A percentile compares a stretch with the other conserved stretches of the same genome.
These are phyloP conservation scores for Anarsia innoxiella DNA, from an alignment of 2,888 invertebrate genomes.

Conservation along the genomic window DNA sequence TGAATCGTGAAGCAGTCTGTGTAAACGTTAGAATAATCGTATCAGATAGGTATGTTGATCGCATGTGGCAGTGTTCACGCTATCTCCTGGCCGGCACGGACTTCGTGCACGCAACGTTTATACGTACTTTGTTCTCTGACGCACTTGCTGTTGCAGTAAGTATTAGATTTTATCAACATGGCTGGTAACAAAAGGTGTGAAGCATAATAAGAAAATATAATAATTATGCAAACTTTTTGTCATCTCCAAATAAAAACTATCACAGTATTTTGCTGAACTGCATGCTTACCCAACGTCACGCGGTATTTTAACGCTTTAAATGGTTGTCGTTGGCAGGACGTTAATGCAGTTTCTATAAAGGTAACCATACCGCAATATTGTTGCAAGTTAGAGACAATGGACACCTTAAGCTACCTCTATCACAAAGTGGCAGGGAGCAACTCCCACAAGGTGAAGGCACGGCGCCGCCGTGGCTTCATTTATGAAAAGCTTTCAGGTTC, in stretches of 20 bases:
- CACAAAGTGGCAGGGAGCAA: conserved; percentile 27
- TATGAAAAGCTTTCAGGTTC: conserved; percentile 70
- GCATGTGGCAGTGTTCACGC: conserved; percentile 30
- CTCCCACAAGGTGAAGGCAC: conserved; percentile 42
- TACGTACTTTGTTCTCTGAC: not conserved
- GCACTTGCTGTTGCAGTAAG: not conserved
- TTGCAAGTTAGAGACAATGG: conserved; percentile 18
- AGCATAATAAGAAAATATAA: too few species aligned
- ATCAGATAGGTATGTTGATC: conserved; percentile 26
- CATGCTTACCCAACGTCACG: too few species aligned
- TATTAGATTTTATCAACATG: too few species aligned
- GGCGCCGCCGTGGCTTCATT: conserved; percentile 38
- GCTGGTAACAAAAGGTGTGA: too few species aligned
- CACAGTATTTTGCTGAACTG: too few species aligned
- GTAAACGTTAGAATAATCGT: conserved; percentile 25
- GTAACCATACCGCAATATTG: too few species aligned
- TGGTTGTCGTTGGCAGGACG: too few species aligned
- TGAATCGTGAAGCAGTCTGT: conserved; percentile 26
- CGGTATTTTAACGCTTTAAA: too few species aligned
- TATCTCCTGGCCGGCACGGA: conserved; percentile 24
- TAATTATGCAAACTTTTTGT: too few species aligned
- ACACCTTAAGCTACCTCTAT: conserved; percentile 16
- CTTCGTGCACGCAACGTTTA: conserved; percentile 25
- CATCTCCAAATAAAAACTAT: too few species aligned
- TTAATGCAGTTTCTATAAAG: conserved; percentile 3